phyloP scores from a whole-genome alignment of 2,797 vertebrate genomes.

The Leuciscus waleckii region DNA sequence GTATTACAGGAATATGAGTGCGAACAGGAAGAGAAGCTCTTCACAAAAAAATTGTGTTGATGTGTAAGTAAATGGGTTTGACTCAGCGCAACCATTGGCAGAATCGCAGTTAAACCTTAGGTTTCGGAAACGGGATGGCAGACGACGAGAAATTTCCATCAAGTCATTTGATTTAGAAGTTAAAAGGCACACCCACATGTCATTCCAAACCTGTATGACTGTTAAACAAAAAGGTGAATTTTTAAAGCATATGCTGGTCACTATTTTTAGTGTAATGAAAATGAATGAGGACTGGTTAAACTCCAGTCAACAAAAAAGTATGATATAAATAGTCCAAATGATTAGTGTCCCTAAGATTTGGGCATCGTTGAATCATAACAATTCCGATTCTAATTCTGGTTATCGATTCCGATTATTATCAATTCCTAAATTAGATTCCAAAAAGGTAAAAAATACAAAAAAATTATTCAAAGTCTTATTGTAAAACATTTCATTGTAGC shows the following conservation, averaged over 20 bases:
- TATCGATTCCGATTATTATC: no score
- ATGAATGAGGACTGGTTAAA: neutral
- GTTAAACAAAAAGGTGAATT: neutral
- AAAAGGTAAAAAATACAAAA: no score
- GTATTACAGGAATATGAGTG: slow-evolving; percentile 32
- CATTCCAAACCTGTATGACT: neutral
- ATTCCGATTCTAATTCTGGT: no score
- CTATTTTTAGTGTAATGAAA: neutral
- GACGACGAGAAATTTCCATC: neutral
- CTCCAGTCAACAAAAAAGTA: neutral
- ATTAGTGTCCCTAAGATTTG: neutral
- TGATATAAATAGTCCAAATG: neutral
- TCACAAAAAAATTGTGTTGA: slow-evolving; percentile 27
- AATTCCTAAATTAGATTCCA: no score
- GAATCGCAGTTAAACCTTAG: slow-evolving; percentile 24
- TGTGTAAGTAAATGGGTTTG: slow-evolving; percentile 37
- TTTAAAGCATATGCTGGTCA: neutral
- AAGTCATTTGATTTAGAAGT: slow-evolving; percentile 3
- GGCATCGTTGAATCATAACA: no score
- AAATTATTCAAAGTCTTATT: no score
- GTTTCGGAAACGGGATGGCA: slow-evolving; percentile 10
- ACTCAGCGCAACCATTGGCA: slow-evolving; percentile 41
- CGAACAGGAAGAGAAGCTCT: slow-evolving; percentile 33
- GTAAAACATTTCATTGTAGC: no score
- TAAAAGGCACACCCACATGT: neutral